Conservation (phyloP, 2,113 vertebrate genomes). For the Chascanopsetta lugubris region DNA sequence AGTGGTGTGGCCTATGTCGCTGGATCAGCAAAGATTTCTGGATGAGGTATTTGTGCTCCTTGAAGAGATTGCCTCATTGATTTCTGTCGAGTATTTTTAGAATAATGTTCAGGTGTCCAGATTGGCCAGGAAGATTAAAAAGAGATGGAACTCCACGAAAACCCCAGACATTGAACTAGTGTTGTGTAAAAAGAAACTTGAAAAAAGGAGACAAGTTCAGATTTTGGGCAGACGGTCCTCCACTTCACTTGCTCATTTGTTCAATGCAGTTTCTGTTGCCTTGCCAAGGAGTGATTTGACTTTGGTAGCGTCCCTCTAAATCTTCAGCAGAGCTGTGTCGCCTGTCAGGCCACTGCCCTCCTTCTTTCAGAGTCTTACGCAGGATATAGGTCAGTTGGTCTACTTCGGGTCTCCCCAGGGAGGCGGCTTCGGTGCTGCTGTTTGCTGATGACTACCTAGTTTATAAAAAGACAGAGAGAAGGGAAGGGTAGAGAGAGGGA, state of each 20-base stretch:
- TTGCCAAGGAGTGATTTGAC: conserved; percentile 40
- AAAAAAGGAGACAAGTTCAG: conserved; percentile 24
- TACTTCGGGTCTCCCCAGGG: conserved; percentile 56
- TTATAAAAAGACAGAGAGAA: conserved; percentile 46
- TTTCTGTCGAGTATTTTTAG: conserved; percentile 48
- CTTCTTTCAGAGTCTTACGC: conserved; percentile 40
- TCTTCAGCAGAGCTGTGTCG: conserved; percentile 44
- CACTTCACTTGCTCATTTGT: conserved; percentile 22
- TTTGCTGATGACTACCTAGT: conserved; percentile 52
- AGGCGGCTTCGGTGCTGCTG: conserved; percentile 42
- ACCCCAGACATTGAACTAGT: conserved; percentile 77
- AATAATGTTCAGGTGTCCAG: conserved; percentile 76
- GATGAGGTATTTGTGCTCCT: conserved; percentile 73
- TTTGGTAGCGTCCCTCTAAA: conserved; percentile 40
- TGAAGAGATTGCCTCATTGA: conserved; percentile 72
- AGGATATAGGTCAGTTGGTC: conserved; percentile 71
- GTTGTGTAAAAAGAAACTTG: conserved; percentile 29
- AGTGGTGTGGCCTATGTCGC: conserved; percentile 61
- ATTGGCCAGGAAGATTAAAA: conserved; percentile 79
- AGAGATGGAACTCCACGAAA: conserved; percentile 77
- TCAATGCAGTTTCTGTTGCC: conserved; percentile 25
- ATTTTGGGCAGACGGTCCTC: conserved; percentile 19
- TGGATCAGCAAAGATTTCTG: conserved; percentile 68
- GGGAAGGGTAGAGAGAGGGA: conserved; percentile 1
- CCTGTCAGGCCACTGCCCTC: conserved; percentile 31